Percentiles rank a stretch among this genome's conserved stretches.
Evolutionary conservation across 2,888 invertebrate genomes (phyloP).

Genomic region (Hirtodrosophila duncani): DNA sequence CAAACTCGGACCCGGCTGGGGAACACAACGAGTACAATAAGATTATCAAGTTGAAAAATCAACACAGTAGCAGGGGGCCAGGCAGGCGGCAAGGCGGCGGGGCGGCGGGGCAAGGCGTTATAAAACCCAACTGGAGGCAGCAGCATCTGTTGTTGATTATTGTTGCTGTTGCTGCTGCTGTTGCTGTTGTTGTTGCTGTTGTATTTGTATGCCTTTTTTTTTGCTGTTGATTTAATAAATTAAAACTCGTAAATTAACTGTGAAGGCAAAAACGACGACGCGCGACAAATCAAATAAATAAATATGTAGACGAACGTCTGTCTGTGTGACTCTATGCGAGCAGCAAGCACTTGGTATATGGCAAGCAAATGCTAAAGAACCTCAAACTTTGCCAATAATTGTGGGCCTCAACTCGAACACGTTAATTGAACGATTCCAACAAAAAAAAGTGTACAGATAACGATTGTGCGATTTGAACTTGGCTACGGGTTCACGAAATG

Average conservation of each 20-base stretch:
- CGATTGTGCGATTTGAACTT: no score
- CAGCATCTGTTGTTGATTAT: not conserved
- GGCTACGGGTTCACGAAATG: no score
- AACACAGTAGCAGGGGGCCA: constrained; percentile 39
- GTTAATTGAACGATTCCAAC: no score
- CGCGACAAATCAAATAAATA: constrained; percentile 65
- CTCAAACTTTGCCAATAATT: not conserved
- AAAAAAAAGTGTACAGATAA: no score
- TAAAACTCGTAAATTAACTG: constrained; percentile 66
- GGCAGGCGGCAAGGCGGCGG: constrained; percentile 20
- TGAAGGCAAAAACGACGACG: constrained; percentile 68
- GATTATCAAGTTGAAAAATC: constrained; percentile 61
- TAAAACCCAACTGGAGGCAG: constrained; percentile 3
- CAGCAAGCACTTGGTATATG: no score
- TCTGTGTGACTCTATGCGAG: no score
- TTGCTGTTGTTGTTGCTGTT: constrained; percentile 36
- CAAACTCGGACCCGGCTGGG: constrained; percentile 8
- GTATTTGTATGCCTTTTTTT: constrained; percentile 52
- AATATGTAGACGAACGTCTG: constrained; percentile 25
- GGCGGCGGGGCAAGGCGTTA: not conserved
- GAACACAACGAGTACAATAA: constrained; percentile 18
- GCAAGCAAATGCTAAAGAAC: not conserved
- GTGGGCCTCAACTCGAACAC: not conserved
- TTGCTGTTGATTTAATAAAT: constrained; percentile 64
- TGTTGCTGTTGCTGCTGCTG: constrained; percentile 7